A percentile compares a stretch with the other conserved stretches of the same genome.
Conservation (phyloP, 2,888 invertebrate species). For the Orthosia incerta region DNA sequence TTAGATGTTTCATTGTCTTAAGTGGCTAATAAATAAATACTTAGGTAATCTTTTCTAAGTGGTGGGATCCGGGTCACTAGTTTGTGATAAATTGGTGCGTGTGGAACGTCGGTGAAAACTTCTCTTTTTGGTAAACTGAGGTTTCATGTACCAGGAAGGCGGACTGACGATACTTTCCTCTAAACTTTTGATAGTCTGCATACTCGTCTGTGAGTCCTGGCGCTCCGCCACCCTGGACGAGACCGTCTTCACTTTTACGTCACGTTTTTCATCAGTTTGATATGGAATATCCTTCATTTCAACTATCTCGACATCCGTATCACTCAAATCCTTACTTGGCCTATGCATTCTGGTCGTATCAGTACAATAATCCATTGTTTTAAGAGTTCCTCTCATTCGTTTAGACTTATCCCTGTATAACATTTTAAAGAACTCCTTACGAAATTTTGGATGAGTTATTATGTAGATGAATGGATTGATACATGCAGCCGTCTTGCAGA, state of each 20-base stretch:
- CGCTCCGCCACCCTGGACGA: constrained; percentile 80
- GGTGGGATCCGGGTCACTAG: constrained; percentile 69
- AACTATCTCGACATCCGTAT: constrained; percentile 89
- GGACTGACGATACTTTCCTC: constrained; percentile 83
- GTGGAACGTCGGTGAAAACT: constrained; percentile 86
- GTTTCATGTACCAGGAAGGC: constrained; percentile 90
- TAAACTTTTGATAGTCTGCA: constrained; percentile 82
- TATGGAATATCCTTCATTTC: constrained; percentile 89
- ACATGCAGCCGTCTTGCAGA: constrained; percentile 95
- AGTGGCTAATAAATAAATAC: neutral
- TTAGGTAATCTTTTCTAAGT: constrained; percentile 52
- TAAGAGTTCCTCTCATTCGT: constrained; percentile 83
- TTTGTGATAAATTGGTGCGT: constrained; percentile 75
- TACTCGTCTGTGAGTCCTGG: constrained; percentile 80
- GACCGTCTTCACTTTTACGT: constrained; percentile 76
- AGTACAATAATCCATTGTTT: constrained; percentile 80
- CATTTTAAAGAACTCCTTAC: constrained; percentile 91
- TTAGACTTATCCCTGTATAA: constrained; percentile 83
- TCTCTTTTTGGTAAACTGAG: constrained; percentile 88
- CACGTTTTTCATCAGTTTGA: constrained; percentile 70
- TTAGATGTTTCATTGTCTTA: neutral
- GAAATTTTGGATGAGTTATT: constrained; percentile 94
- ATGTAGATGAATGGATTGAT: constrained; percentile 96
- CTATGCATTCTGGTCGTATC: constrained; percentile 79
- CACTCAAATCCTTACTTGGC: constrained; percentile 85